These are phyloP conservation scores for Araneus ventricosus DNA, from an alignment of 1,140 invertebrate genomes.

Conservation along the genomic window DNA sequence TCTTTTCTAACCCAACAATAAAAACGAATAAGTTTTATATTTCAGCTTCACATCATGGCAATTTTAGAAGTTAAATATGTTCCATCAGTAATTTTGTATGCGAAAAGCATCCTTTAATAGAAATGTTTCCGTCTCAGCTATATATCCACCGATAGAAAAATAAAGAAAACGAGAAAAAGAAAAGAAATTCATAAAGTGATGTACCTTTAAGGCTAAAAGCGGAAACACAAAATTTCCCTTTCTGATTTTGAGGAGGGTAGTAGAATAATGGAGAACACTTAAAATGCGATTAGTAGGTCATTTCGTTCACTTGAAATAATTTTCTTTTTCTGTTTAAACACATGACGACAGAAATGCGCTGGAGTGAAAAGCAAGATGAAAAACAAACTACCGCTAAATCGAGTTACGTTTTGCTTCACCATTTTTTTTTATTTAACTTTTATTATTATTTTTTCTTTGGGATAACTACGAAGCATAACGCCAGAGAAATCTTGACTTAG, in stretches of 20 bases:
- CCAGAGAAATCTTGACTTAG: slow-evolving; percentile 1
- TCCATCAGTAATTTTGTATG: no score
- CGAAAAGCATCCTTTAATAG: no score
- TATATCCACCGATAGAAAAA: background rate
- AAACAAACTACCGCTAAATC: slow-evolving; percentile 29
- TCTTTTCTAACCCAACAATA: no score
- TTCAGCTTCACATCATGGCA: no score
- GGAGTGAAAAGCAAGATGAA: slow-evolving; percentile 33
- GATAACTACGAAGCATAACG: background rate
- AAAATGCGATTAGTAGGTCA: slow-evolving; percentile 33
- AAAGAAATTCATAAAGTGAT: background rate
- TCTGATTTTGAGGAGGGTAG: background rate
- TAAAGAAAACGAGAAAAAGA: background rate
- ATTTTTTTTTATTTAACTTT: no score
- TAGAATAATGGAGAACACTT: background rate
- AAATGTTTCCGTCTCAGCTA: no score
- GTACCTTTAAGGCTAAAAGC: background rate
- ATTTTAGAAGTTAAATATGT: no score
- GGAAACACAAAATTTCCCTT: background rate
- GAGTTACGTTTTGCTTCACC: background rate
- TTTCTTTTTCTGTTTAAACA: background rate
- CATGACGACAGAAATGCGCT: background rate
- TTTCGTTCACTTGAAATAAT: background rate
- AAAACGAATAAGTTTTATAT: no score
- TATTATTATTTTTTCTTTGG: background rate